Percentiles rank a stretch among this genome's conserved stretches.
phyloP scores from a whole-genome alignment of 2,113 vertebrate species.

The Chaetops frenatus region DNA sequence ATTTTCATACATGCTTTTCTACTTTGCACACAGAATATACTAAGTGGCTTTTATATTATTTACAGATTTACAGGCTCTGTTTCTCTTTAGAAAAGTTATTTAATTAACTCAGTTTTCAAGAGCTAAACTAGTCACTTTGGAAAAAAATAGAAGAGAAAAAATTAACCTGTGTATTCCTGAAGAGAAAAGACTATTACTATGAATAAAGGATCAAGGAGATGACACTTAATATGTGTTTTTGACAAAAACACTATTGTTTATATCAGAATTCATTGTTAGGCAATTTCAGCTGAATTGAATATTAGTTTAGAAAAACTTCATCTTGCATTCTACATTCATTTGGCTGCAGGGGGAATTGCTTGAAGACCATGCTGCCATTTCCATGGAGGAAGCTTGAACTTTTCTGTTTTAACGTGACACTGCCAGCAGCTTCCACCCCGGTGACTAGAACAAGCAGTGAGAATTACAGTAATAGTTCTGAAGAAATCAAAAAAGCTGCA shows the following conservation, averaged over 20 bases:
- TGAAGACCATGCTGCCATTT: background rate
- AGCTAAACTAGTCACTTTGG: background rate
- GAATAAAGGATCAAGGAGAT: background rate
- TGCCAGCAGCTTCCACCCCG: background rate
- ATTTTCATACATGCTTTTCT: slow-evolving; percentile 6
- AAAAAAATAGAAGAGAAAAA: background rate
- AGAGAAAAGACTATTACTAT: background rate
- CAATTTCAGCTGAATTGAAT: background rate
- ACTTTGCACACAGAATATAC: background rate
- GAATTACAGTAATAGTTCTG: background rate
- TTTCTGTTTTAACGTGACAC: rapidly evolving
- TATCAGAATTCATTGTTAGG: background rate
- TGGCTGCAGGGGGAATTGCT: background rate
- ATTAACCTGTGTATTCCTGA: background rate
- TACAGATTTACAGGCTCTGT: background rate
- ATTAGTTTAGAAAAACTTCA: background rate
- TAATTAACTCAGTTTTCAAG: background rate
- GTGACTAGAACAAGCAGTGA: background rate
- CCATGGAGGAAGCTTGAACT: background rate
- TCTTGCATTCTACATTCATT: background rate
- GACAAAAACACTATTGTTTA: background rate
- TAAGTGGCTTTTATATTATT: background rate
- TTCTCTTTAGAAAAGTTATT: background rate
- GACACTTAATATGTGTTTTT: background rate
- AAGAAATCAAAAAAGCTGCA: background rate